Evolutionary conservation across 2,113 vertebrate genomes (phyloP).

Genomic region (Dipodomys ordii): DNA sequence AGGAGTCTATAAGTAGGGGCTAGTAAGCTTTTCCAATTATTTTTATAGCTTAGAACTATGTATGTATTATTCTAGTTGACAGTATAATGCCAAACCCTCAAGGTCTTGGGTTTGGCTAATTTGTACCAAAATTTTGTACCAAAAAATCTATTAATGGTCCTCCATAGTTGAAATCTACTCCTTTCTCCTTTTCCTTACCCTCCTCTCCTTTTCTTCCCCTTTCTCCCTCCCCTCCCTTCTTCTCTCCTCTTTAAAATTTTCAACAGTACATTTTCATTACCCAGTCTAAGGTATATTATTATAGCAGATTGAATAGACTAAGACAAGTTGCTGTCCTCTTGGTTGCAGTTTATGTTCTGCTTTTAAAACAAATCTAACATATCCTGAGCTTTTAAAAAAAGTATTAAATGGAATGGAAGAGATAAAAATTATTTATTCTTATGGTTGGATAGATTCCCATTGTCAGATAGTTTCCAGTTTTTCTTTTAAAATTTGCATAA

Average conservation of each 20-base stretch:
- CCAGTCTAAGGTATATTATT: neutral
- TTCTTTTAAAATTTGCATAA: slow-evolving; percentile 50
- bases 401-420: slow-evolving; percentile 27
- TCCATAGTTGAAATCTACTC: neutral
- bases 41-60: slow-evolving; percentile 58
- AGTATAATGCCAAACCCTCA: neutral
- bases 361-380: slow-evolving; percentile 27
- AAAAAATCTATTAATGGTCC: slow-evolving; percentile 43
- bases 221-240: neutral
- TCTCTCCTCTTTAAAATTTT: neutral
- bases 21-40: neutral
- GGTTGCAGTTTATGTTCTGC: slow-evolving; percentile 9
- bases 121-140: neutral
- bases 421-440: slow-evolving; percentile 35
- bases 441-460: neutral
- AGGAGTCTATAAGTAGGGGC: neutral
- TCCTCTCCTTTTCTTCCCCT: neutral
- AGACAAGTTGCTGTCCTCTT: neutral
- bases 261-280: neutral
- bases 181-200: neutral
- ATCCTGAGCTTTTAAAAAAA: neutral
- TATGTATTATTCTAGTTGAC: slow-evolving; percentile 28
- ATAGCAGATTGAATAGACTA: neutral
- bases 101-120: slow-evolving; percentile 39
- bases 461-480: slow-evolving; percentile 37